Evolutionary conservation across 2,888 invertebrate species (phyloP), one percentile per base, ranked within the genome.

Genomic region (Pandemis corylana): DNA sequence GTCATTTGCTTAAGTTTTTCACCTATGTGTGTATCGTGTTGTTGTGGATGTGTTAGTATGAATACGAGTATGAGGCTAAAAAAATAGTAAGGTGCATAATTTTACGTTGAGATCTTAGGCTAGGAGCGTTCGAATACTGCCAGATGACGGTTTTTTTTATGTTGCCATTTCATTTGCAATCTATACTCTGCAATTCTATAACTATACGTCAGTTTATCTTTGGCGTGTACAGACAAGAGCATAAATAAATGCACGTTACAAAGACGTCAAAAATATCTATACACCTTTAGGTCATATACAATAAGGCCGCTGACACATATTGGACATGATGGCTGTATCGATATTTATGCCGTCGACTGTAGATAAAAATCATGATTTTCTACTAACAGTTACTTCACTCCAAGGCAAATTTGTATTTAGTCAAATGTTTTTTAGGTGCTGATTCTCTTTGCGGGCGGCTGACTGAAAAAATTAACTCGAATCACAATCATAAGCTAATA

Each of bases 361-460:
- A 36, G 3, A 36, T 36, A 15, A 56, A 9, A 15, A 12, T 59
- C 10, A 59, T 41, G 13, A 62, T 62, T 62, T 62, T n/a, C 41
- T 41, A 62, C 62, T 62, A 62, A 62, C 62, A 59, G 3, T 62
- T 2, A 7, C 7, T 5, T 9, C 13, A 13, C 7, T 41, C 5
- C 28, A 20, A 5, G 4, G 28, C 28, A 28, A 59, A 0, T 6
- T 9, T 28, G 5, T 7, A 28, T 28, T 28, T 28, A 7, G 28
- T 7, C 10, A 44, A 15, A 51, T 15, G 5, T 76, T 65, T 41
- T 63, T 80, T 92, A 99, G 99, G 98, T 89, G 99, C 99, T 2
- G 99, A 99, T 86, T 98, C 97, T 82, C 94, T 99, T n/a, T 99
- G 99, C 88, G 97, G 97, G 61, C 96, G 98, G 41, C 93, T 99